A percentile compares a stretch with the other conserved stretches of the same genome.
Evolutionary conservation across 1,140 invertebrate genomes (phyloP).

Genomic region (Phymastichus coffea): DNA sequence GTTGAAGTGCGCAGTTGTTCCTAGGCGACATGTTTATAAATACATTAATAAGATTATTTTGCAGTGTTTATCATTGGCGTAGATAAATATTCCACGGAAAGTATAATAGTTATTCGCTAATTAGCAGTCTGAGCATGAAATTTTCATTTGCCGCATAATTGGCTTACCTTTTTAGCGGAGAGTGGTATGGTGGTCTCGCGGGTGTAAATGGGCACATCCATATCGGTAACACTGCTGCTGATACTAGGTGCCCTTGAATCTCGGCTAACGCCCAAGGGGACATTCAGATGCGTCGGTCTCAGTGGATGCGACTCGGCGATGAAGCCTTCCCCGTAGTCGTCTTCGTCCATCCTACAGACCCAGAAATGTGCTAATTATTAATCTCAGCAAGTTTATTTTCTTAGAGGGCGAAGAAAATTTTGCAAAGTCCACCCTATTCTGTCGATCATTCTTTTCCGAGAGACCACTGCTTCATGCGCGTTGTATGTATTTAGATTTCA

Average conservation of each 20-base stretch:
- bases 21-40: too few species aligned
- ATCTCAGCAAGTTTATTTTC: too few species aligned
- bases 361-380: too few species aligned
- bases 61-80: too few species aligned
- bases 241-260: conserved; percentile 57
- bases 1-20: too few species aligned
- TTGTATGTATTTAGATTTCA: conserved; percentile 7
- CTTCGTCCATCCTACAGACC: conserved; percentile 54
- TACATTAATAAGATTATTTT: too few species aligned
- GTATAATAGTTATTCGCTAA: too few species aligned
- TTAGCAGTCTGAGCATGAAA: too few species aligned
- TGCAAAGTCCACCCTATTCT: neutral
- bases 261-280: conserved; percentile 45
- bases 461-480: neutral
- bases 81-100: too few species aligned
- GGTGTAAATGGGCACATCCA: conserved; percentile 62
- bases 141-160: too few species aligned
- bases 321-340: conserved; percentile 60
- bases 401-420: neutral
- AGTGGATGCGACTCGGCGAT: conserved; percentile 61
- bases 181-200: conserved; percentile 51
- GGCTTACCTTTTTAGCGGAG: conserved; percentile 45
- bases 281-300: conserved; percentile 55
- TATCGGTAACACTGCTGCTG: conserved; percentile 61
- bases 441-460: neutral